Evolutionary conservation across 2,797 vertebrate genomes (phyloP), one percentile per base, ranked within the genome.

Genomic region (Mormyrops attenuatus): DNA sequence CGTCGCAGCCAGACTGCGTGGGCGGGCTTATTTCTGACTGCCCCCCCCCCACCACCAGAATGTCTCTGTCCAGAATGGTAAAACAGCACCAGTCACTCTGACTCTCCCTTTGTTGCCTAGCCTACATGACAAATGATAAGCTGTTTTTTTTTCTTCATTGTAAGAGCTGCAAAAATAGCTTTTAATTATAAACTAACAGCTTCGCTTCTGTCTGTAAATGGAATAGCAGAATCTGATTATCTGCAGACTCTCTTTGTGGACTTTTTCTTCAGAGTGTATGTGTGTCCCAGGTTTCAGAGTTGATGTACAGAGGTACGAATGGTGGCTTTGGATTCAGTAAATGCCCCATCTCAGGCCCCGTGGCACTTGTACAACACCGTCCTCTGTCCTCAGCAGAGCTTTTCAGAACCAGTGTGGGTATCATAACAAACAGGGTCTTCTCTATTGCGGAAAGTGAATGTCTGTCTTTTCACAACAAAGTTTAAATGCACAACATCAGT

Each of bases 1-100:
- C 92, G 92, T 93, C 89, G 49, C 92, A 94, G 94, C 93, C 95
- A 95, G 95, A 95, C 95, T 94, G 94, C 93, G 96, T 95, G 91
- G 95, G 95, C 94, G 95, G 47, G 91, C 80, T 93, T 95, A 95
- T 96, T 95, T 95, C 93, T 94, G 95, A 93, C 92, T 90, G 90
- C 91, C 91, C 93, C 90, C 69, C 47, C 69, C 88, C 60, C 57
- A 20, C 60, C 85, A 87, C 90, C 17, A 85, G 34, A 84, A 26
- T 15, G 22, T 52, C 44, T 34, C 66, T 15, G 41, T 89, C 80
- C 22, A 2, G 57, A 20, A 66, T 26, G 85, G 85, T 80, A 85
- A 89, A 26, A 89, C 88, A 41, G 15, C 55, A 44, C 41, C 87
- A 5, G 53, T 87, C 34, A 63, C 82, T 63, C 60, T 85, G 26